A percentile compares a stretch with the other conserved stretches of the same genome.
These are phyloP conservation scores for Syngnathus rostellatus DNA, from an alignment of 2,797 vertebrate genomes.

Conservation along the genomic window DNA sequence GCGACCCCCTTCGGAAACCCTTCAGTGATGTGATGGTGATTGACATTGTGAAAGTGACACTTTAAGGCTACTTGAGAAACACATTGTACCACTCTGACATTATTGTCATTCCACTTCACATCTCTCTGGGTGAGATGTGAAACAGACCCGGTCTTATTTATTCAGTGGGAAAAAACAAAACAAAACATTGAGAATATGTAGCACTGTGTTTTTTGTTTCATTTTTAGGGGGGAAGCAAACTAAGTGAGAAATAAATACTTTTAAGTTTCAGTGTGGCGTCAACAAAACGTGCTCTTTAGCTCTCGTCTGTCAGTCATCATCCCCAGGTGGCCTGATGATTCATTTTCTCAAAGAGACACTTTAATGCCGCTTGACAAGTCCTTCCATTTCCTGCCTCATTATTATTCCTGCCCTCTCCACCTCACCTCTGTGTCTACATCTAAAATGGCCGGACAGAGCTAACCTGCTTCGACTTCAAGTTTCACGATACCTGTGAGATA, in stretches of 20 bases:
- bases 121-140: slow-evolving; percentile 21
- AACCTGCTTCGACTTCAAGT: slow-evolving; percentile 11
- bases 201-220: neutral
- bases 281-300: neutral
- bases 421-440: slow-evolving; percentile 17
- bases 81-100: slow-evolving; percentile 29
- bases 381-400: slow-evolving; percentile 43
- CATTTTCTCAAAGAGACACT: slow-evolving; percentile 40
- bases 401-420: slow-evolving; percentile 36
- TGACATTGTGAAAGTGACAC: slow-evolving; percentile 48
- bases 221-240: neutral
- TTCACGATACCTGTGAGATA: neutral
- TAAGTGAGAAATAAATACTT: neutral
- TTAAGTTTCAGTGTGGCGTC: neutral
- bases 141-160: slow-evolving; percentile 22
- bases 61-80: slow-evolving; percentile 50
- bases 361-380: slow-evolving; percentile 47
- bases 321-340: slow-evolving; percentile 15
- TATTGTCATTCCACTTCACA: slow-evolving; percentile 52
- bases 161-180: neutral
- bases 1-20: slow-evolving; percentile 13
- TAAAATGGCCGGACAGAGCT: slow-evolving; percentile 29
- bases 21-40: slow-evolving; percentile 34
- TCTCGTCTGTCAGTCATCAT: slow-evolving; percentile 3
- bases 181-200: neutral